Conservation (phyloP, 2,113 vertebrate species). For the Notothenia rossii region DNA sequence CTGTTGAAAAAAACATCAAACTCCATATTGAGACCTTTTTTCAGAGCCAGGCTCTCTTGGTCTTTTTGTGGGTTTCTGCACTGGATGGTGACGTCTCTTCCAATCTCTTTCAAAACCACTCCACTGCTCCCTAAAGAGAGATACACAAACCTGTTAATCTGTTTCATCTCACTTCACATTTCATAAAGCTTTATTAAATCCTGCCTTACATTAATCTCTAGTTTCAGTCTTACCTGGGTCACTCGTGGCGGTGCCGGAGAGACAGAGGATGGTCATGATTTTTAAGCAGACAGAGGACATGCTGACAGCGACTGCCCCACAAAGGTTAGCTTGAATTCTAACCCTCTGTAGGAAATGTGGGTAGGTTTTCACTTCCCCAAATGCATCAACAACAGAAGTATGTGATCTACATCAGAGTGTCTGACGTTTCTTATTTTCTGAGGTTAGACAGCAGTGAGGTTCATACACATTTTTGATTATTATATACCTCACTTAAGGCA, state of each 20-base stretch:
- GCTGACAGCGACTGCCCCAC: neutral
- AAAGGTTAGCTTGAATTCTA: rapidly evolving
- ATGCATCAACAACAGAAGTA: neutral
- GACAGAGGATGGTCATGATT: slow-evolving; percentile 1
- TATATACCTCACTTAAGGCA: neutral
- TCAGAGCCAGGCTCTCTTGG: rapidly evolving
- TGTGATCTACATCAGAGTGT: neutral
- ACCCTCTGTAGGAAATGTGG: neutral
- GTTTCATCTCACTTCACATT: neutral
- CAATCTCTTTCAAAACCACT: neutral
- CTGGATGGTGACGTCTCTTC: slow-evolving; percentile 50
- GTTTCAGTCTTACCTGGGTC: slow-evolving; percentile 46
- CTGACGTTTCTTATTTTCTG: neutral
- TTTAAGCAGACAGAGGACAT: slow-evolving; percentile 47
- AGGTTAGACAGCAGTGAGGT: neutral
- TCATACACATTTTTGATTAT: neutral
- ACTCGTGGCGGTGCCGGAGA: slow-evolving; percentile 3
- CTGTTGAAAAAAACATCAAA: rapidly evolving
- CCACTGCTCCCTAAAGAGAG: neutral
- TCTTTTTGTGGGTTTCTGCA: rapidly evolving
- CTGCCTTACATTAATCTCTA: neutral
- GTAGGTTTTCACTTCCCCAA: neutral
- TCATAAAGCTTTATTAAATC: neutral
- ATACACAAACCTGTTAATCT: neutral
- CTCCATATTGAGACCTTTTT: neutral